A percentile compares a stretch with the other conserved stretches of the same genome.
Evolutionary conservation across 2,797 vertebrate genomes (phyloP).

Genomic region (Argya squamiceps): DNA sequence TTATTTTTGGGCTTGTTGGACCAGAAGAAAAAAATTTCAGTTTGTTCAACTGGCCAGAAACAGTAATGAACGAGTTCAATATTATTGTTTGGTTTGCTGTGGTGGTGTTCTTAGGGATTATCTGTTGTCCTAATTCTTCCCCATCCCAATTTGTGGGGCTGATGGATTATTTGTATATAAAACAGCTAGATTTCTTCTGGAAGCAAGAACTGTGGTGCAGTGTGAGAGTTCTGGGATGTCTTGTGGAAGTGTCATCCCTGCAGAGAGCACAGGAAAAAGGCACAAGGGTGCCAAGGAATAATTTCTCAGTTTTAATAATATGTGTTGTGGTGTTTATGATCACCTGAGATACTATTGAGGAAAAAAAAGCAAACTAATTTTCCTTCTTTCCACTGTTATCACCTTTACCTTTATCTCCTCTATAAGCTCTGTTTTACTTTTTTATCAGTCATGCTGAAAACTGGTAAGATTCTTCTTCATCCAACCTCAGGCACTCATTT

Average conservation of each 20-base stretch:
- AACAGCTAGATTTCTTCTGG: not conserved
- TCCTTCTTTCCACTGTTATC: not conserved
- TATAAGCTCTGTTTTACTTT: not conserved
- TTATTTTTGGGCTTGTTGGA: not conserved
- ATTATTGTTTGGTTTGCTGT: not conserved
- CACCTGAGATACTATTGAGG: not conserved
- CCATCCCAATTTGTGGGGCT: not conserved
- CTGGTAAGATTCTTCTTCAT: constrained; percentile 10
- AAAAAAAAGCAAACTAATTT: not conserved
- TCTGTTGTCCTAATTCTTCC: not conserved
- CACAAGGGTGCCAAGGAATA: not conserved
- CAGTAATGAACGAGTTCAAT: fast-evolving
- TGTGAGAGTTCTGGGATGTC: not conserved
- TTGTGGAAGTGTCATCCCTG: not conserved
- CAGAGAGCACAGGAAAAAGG: not conserved
- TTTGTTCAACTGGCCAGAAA: not conserved
- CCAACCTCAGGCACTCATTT: constrained; percentile 43
- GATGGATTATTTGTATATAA: not conserved
- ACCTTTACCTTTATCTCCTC: not conserved
- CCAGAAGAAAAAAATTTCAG: not conserved
- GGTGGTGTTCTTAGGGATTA: not conserved
- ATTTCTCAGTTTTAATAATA: not conserved
- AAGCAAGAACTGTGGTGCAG: not conserved
- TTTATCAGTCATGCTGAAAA: not conserved
- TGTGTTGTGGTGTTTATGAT: not conserved